phyloP scores from a whole-genome alignment of 2,888 invertebrate species.

The Drosophila paramelanica region DNA sequence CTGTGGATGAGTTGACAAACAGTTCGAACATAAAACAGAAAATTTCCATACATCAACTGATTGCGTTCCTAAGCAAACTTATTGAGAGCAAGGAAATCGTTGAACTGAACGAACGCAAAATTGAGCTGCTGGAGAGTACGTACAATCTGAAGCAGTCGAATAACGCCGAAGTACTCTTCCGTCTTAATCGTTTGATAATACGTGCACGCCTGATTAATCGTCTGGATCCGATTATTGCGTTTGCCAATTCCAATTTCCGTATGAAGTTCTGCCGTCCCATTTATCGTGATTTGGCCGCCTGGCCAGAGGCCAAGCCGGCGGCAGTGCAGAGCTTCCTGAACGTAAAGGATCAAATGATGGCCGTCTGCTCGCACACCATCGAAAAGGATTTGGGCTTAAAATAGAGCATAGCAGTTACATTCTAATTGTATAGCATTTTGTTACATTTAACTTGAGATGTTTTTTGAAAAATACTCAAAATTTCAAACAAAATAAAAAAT shows the following conservation, averaged over 20 bases:
- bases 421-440: slow-evolving; percentile 24
- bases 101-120: slow-evolving; percentile 86
- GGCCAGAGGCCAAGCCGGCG: slow-evolving; percentile 89
- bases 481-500: slow-evolving; percentile 22
- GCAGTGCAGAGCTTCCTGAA: slow-evolving; percentile 91
- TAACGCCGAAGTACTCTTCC: slow-evolving; percentile 92
- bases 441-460: slow-evolving; percentile 13
- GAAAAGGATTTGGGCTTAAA: slow-evolving; percentile 89
- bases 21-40: slow-evolving; percentile 86
- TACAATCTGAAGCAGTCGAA: slow-evolving; percentile 89
- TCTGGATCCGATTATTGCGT: slow-evolving; percentile 89
- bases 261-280: slow-evolving; percentile 96
- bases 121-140: slow-evolving; percentile 86
- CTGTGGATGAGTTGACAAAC: slow-evolving; percentile 82
- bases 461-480: slow-evolving; percentile 12
- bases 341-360: slow-evolving; percentile 92
- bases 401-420: slow-evolving; percentile 35
- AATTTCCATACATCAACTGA: slow-evolving; percentile 88
- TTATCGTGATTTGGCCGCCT: slow-evolving; percentile 92
- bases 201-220: slow-evolving; percentile 89
- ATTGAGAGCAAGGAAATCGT: slow-evolving; percentile 86
- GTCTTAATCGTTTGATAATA: slow-evolving; percentile 92
- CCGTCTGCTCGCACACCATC: slow-evolving; percentile 90
- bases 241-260: slow-evolving; percentile 93
- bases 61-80: slow-evolving; percentile 89